Percentiles rank a stretch among this genome's conserved stretches.
Conservation (phyloP, 2,888 invertebrate species). For the Pharmacophagus antenor region DNA sequence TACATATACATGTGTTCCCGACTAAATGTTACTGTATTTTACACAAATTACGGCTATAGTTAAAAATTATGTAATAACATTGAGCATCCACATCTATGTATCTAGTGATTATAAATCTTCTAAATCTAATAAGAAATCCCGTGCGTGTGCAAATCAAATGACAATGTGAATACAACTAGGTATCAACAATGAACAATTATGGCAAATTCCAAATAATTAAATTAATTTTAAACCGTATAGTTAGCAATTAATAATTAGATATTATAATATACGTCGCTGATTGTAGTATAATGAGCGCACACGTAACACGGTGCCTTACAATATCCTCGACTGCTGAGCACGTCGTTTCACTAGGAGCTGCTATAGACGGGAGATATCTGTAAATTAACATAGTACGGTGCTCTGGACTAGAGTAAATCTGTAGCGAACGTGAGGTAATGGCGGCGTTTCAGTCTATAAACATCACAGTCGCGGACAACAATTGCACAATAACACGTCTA, state of each 20-base stretch:
- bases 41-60: constrained; percentile 44
- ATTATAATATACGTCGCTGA: constrained; percentile 59
- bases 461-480: constrained; percentile 84
- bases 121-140: constrained; percentile 61
- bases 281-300: constrained; percentile 58
- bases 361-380: constrained; percentile 24
- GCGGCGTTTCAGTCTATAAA: constrained; percentile 83
- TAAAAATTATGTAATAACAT: constrained; percentile 51
- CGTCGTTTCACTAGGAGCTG: constrained; percentile 24
- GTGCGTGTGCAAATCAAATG: constrained; percentile 70
- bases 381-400: constrained; percentile 58
- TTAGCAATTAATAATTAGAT: constrained; percentile 54
- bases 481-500: constrained; percentile 77
- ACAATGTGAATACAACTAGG: constrained; percentile 62
- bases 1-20: constrained; percentile 42
- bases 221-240: constrained; percentile 65
- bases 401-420: constrained; percentile 73
- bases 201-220: constrained; percentile 68
- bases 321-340: constrained; percentile 20
- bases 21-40: constrained; percentile 40
- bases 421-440: constrained; percentile 80
- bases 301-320: constrained; percentile 52
- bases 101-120: constrained; percentile 56
- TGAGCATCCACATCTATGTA: constrained; percentile 65
- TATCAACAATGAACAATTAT: constrained; percentile 72